Evolutionary conservation across 1,140 invertebrate genomes (phyloP), one percentile per base, ranked within the genome.

Genomic region (Euura saliciscinereae): DNA sequence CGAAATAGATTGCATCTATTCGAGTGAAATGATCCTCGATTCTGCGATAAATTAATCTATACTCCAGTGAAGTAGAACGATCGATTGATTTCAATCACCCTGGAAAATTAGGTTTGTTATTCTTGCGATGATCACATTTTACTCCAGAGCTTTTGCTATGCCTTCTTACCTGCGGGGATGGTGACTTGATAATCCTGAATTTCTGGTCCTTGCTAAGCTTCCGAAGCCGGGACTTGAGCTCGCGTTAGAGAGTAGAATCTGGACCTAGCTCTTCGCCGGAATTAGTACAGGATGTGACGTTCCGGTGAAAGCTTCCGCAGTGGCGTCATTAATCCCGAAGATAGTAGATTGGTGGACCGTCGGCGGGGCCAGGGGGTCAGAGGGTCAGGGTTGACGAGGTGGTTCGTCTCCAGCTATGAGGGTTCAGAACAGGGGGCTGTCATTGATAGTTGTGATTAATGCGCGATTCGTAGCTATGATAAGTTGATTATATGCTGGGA

Each of bases 391-490:
- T 28, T 28, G 28, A 28, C 28, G 28, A 67, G 8, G 11, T 10
- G 59, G 13, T 10, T 13, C 11, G 66, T 13, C 11, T 67, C 66
- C 8, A 10, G 43, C 11, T 11, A 67, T 42, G 43, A 46, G 68
- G 44, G 43, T 46, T 64, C 71, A 71, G 65, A 65, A 59, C 51
- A 42, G 68, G 68, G 65, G 68, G 69, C 78, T 84, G 81, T 84
- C 82, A 82, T 85, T 84, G 82, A 84, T 84, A 84, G 82, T 85
- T 85, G 80, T 85, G 82, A 85, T 85, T 83, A 84, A 85, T 84
- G 80, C 71, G 75, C 76, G 77, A 81, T 76, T 74, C 73, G 72
- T 75, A 74, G 74, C 69, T 67, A 71, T 76, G 79, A 82, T 83
- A 82, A 81, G 79, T 84, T 79, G 82, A 83, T 85, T 85, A 84